Conservation (phyloP, 2,888 invertebrate genomes). For the Drosophila testacea region DNA sequence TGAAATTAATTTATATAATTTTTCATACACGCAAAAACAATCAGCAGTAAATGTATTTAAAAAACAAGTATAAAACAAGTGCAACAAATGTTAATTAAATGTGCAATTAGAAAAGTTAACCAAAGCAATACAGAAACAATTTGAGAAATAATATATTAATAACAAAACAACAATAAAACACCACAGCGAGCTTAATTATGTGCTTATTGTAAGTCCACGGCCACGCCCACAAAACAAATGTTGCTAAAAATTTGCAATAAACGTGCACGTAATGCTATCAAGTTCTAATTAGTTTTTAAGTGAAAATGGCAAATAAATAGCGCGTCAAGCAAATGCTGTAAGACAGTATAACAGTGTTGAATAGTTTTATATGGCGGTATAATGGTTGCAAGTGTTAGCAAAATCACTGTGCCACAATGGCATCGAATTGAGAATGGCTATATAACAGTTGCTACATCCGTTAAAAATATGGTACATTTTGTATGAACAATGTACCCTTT, state of each 20-base stretch:
- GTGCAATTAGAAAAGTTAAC: constrained; percentile 67
- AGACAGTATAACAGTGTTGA: constrained; percentile 42
- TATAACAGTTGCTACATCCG: too few relatives aligned
- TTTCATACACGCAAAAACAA: constrained; percentile 60
- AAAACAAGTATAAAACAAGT: constrained; percentile 37
- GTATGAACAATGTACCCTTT: too few relatives aligned
- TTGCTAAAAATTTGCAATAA: constrained; percentile 19
- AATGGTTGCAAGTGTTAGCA: constrained; percentile 5
- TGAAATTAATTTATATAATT: constrained; percentile 37
- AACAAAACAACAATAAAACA: constrained; percentile 12
- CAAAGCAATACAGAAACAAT: constrained; percentile 50
- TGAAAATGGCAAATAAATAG: constrained; percentile 45
- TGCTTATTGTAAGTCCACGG: constrained; percentile 34
- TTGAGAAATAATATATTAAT: constrained; percentile 22
- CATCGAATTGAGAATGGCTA: too few relatives aligned
- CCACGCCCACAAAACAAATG: constrained; percentile 26
- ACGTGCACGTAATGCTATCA: constrained; percentile 18
- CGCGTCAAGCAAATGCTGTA: constrained; percentile 44
- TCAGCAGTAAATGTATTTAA: constrained; percentile 44
- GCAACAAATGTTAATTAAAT: constrained; percentile 72
- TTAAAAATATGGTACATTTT: too few relatives aligned
- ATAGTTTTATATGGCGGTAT: constrained; percentile 1
- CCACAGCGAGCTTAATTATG: constrained; percentile 48
- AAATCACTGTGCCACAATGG: background rate
- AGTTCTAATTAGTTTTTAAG: constrained; percentile 56